Conservation (phyloP, 1,140 invertebrate genomes). For the Drosophila ironensis region DNA sequence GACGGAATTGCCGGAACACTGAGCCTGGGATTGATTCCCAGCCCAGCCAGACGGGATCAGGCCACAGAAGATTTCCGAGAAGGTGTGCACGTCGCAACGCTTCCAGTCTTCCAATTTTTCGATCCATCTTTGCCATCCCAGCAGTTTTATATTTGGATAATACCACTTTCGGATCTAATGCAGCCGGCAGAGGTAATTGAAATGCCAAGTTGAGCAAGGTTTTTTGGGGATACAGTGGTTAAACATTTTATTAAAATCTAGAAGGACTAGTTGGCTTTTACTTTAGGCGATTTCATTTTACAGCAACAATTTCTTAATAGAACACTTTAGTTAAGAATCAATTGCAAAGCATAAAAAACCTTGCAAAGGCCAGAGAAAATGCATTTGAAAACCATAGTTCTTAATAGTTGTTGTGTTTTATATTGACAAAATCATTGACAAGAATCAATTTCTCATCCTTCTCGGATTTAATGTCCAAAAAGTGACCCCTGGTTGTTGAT, state of each 20-base stretch:
- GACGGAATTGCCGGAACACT: too few species aligned
- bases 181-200: constrained; percentile 61
- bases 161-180: constrained; percentile 50
- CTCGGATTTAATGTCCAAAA: too few species aligned
- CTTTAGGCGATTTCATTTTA: neutral
- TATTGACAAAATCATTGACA: neutral
- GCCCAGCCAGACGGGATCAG: neutral
- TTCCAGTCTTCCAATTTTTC: constrained; percentile 56
- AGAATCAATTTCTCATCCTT: neutral
- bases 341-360: too few species aligned
- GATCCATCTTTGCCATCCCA: constrained; percentile 46
- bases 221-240: constrained; percentile 32
- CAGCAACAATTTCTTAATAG: too few species aligned
- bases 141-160: constrained; percentile 32
- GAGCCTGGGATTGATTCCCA: too few species aligned
- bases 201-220: constrained; percentile 24
- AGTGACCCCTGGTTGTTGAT: constrained; percentile 1
- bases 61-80: constrained; percentile 48
- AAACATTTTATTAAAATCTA: neutral
- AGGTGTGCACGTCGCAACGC: constrained; percentile 67
- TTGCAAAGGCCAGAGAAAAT: too few species aligned
- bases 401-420: too few species aligned
- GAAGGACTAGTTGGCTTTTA: neutral
- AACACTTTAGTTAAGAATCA: too few species aligned
- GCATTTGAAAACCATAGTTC: too few species aligned